Evolutionary conservation across 2,113 vertebrate species (phyloP).

Genomic region (Arothron firmamentum): DNA sequence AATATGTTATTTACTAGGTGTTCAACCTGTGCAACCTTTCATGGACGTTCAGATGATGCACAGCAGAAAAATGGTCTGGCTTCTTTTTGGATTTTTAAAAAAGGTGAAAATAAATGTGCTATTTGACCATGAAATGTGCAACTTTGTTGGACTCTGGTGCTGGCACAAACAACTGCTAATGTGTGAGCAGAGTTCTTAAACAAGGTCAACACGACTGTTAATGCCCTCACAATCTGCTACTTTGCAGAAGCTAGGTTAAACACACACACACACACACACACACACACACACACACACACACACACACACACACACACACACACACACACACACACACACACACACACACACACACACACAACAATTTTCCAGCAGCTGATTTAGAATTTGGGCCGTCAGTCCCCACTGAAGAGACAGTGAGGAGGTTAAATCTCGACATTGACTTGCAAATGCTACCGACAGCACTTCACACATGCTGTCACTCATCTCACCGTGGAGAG

Average conservation of each 20-base stretch:
- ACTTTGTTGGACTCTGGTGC: too few relatives aligned
- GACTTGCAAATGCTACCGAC: conserved; percentile 64
- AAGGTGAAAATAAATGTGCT: too few relatives aligned
- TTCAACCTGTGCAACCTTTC: conserved; percentile 7
- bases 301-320: background rate
- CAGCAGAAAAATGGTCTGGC: too few relatives aligned
- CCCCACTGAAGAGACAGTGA: conserved; percentile 39
- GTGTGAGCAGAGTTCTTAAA: conserved; percentile 1
- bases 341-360: background rate
- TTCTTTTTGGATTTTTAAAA: too few relatives aligned
- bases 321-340: too few relatives aligned
- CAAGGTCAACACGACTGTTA: conserved; percentile 28
- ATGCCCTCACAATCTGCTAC: conserved; percentile 1
- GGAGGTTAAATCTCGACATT: conserved; percentile 62
- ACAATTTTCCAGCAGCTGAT: conserved; percentile 35
- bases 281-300: background rate
- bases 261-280: too few relatives aligned
- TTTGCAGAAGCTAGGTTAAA: background rate
- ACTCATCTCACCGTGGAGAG: conserved; percentile 47
- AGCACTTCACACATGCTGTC: conserved; percentile 51
- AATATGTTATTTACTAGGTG: background rate
- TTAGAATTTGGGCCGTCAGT: conserved; percentile 46
- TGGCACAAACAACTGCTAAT: conserved; percentile 1
- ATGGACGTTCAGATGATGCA: too few relatives aligned
- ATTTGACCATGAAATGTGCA: background rate